A percentile compares a stretch with the other conserved stretches of the same genome.
These are phyloP conservation scores for Naso thynnoides DNA, from an alignment of 2,797 vertebrate species.

Conservation along the genomic window DNA sequence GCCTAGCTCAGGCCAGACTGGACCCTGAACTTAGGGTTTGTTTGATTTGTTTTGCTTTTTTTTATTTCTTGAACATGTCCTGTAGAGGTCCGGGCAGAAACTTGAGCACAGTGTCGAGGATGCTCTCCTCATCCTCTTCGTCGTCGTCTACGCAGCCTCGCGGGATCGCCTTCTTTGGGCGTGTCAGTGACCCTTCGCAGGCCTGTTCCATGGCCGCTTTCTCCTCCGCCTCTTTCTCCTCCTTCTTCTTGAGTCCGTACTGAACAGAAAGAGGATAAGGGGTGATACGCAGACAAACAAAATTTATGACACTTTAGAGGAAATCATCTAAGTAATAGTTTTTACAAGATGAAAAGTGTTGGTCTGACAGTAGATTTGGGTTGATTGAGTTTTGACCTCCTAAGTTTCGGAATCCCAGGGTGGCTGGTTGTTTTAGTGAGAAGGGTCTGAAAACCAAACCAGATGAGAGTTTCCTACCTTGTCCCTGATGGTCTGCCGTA, in stretches of 20 bases:
- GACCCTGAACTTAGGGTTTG: constrained; percentile 57
- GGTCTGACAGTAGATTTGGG: too few relatives aligned
- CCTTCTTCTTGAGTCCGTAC: constrained; percentile 99
- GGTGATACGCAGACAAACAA: neutral
- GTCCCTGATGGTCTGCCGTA: constrained; percentile 97
- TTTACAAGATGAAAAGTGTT: too few relatives aligned
- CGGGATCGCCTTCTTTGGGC: constrained; percentile 97
- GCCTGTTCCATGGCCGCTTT: constrained; percentile 98
- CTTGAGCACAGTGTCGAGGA: constrained; percentile 99
- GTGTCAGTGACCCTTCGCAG: constrained; percentile 96
- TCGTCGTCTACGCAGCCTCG: constrained; percentile 95
- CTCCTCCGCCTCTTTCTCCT: constrained; percentile 98
- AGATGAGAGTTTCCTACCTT: constrained; percentile 85
- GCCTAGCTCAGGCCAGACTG: constrained; percentile 52
- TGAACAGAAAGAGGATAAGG: constrained; percentile 60
- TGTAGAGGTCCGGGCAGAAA: constrained; percentile 97
- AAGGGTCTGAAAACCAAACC: neutral
- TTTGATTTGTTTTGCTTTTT: constrained; percentile 21
- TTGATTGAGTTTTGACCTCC: too few relatives aligned
- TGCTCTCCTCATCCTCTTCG: constrained; percentile 97
- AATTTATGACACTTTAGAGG: neutral
- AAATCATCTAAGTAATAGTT: too few relatives aligned
- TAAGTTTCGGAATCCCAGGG: too few relatives aligned
- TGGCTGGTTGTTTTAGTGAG: too few relatives aligned
- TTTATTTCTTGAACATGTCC: constrained; percentile 99